phyloP scores from a whole-genome alignment of 2,888 invertebrate genomes.

The Aproaerema taeniolella region DNA sequence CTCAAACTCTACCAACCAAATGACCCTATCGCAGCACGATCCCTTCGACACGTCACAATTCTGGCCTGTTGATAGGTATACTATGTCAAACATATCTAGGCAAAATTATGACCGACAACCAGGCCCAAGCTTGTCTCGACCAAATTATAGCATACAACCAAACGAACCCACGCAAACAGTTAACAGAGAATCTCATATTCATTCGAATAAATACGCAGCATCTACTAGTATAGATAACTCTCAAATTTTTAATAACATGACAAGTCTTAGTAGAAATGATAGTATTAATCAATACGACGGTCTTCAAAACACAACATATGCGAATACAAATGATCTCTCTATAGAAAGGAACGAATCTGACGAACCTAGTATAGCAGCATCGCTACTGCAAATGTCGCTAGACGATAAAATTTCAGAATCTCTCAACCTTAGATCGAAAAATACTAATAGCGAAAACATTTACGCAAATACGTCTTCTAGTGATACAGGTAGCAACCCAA shows the following conservation, averaged over 20 bases:
- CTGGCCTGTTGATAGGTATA: conserved; percentile 65
- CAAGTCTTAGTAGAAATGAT: conserved; percentile 32
- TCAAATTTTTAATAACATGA: conserved; percentile 41
- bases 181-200: conserved; percentile 49
- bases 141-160: conserved; percentile 32
- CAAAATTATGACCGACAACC: background rate
- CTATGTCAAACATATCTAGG: no score
- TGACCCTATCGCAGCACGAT: conserved; percentile 34
- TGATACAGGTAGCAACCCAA: conserved; percentile 24
- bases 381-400: conserved; percentile 55
- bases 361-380: conserved; percentile 30
- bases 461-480: conserved; percentile 44
- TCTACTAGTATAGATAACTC: conserved; percentile 26
- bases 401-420: conserved; percentile 71
- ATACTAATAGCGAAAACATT: conserved; percentile 49
- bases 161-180: conserved; percentile 25
- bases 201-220: conserved; percentile 33
- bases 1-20: conserved; percentile 21
- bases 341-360: conserved; percentile 33
- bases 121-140: conserved; percentile 28
- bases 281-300: conserved; percentile 31
- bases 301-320: conserved; percentile 28
- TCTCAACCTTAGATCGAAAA: conserved; percentile 63
- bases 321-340: conserved; percentile 38
- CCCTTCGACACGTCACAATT: conserved; percentile 58